Conservation (phyloP, 1,140 invertebrate genomes). For the Diachasmimorpha longicaudata region DNA sequence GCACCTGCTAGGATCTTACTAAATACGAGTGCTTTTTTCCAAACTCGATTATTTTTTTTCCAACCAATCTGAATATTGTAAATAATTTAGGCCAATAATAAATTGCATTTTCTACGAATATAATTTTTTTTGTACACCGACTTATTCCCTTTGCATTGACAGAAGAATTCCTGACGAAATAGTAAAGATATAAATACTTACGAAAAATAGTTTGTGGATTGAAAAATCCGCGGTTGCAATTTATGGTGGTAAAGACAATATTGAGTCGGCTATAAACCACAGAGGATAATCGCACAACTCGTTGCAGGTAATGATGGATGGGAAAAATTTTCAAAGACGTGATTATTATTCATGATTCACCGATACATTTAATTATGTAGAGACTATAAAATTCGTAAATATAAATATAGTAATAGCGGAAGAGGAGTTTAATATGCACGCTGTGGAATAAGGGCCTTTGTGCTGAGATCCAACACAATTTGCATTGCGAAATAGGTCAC, state of each 20-base stretch:
- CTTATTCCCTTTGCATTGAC: background rate
- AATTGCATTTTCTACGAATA: conserved; percentile 47
- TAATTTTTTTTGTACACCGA: conserved; percentile 30
- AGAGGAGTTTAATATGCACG: background rate
- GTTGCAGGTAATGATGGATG: background rate
- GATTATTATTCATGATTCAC: background rate
- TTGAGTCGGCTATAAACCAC: conserved; percentile 23
- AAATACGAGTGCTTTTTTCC: background rate
- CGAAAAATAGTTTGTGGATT: background rate
- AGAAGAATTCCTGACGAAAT: background rate
- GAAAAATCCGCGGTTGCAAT: background rate
- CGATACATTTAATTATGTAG: background rate
- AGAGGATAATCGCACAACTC: conserved; percentile 22
- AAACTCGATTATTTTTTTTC: background rate
- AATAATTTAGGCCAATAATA: conserved; percentile 60
- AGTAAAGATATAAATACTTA: background rate
- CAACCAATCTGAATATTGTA: conserved; percentile 43
- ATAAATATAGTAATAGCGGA: background rate
- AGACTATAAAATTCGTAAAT: too few relatives aligned
- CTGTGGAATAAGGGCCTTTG: background rate
- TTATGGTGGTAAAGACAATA: conserved; percentile 10
- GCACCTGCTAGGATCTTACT: conserved; percentile 37
- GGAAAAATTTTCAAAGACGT: background rate
- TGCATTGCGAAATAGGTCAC: conserved; percentile 46
- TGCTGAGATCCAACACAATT: conserved; percentile 1